phyloP scores from a whole-genome alignment of 1,140 invertebrate genomes.

The Pseudomyrmex cubaensis region DNA sequence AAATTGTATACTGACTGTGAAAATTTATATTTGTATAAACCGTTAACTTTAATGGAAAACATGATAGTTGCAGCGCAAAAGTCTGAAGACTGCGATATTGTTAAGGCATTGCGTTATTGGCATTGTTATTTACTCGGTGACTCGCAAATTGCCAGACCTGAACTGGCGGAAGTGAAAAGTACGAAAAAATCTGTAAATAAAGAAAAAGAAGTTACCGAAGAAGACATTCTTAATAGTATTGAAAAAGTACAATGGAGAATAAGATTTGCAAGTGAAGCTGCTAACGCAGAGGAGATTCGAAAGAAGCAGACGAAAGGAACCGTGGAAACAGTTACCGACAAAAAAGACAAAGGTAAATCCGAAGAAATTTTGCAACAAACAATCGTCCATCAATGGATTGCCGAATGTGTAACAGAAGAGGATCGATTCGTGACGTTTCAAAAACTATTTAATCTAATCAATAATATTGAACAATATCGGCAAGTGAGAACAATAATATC shows the following conservation, averaged over 20 bases:
- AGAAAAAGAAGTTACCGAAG: conserved; percentile 21
- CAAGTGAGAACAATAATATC: conserved; percentile 75
- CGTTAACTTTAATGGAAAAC: conserved; percentile 75
- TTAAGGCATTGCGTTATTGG: conserved; percentile 68
- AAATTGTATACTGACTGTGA: conserved; percentile 63
- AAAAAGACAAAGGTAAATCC: conserved; percentile 21
- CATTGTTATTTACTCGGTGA: conserved; percentile 48
- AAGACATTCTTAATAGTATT: conserved; percentile 32
- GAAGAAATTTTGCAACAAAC: conserved; percentile 8
- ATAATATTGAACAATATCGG: conserved; percentile 72
- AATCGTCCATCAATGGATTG: conserved; percentile 14
- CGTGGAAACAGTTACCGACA: conserved; percentile 62
- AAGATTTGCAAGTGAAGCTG: not conserved
- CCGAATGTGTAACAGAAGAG: conserved; percentile 69
- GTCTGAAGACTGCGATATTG: conserved; percentile 64
- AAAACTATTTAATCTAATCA: conserved; percentile 71
- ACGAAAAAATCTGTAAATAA: not conserved
- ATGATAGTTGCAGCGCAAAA: conserved; percentile 64
- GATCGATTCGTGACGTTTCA: conserved; percentile 77
- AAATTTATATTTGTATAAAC: conserved; percentile 76
- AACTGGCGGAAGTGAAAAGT: not conserved
- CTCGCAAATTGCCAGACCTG: conserved; percentile 24
- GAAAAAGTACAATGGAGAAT: not conserved
- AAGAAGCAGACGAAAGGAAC: conserved; percentile 77
- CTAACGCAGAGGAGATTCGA: conserved; percentile 59